These are phyloP conservation scores for Taphrorychus bicolor DNA, from an alignment of 2,888 invertebrate species.

Conservation along the genomic window DNA sequence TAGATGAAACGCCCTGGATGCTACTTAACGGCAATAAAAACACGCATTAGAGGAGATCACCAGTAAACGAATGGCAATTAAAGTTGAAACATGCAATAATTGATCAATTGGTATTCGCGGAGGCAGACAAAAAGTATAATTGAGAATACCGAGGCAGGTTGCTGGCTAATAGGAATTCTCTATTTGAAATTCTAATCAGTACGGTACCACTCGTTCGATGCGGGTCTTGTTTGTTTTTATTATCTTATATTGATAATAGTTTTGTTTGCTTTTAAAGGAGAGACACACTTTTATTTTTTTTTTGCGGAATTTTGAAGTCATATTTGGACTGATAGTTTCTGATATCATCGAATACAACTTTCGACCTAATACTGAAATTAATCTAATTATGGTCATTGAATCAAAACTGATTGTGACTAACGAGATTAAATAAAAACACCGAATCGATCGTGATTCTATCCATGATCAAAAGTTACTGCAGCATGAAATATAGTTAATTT, in stretches of 20 bases:
- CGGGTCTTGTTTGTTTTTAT: conserved; percentile 2
- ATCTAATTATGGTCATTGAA: too few species aligned
- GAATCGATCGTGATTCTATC: too few species aligned
- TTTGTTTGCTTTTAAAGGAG: conserved; percentile 2
- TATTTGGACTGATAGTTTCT: too few species aligned
- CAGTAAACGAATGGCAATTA: background rate
- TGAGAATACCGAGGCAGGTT: background rate
- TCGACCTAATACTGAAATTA: too few species aligned
- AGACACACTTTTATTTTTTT: too few species aligned
- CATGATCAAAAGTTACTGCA: too few species aligned
- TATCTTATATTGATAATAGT: background rate
- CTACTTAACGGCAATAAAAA: background rate
- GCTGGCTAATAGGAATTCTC: background rate
- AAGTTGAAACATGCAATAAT: background rate
- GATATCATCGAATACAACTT: too few species aligned
- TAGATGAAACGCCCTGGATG: background rate
- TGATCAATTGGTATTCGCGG: background rate
- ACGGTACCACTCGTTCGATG: background rate
- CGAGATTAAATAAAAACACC: too few species aligned
- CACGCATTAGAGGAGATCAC: background rate
- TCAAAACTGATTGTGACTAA: too few species aligned
- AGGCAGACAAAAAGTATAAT: background rate
- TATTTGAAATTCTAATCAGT: conserved; percentile 12
- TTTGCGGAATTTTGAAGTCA: too few species aligned
- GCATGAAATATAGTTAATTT: background rate